Evolutionary conservation across 2,113 vertebrate species (phyloP), one percentile per base, ranked within the genome.

Genomic region (Terrapene triunguis): DNA sequence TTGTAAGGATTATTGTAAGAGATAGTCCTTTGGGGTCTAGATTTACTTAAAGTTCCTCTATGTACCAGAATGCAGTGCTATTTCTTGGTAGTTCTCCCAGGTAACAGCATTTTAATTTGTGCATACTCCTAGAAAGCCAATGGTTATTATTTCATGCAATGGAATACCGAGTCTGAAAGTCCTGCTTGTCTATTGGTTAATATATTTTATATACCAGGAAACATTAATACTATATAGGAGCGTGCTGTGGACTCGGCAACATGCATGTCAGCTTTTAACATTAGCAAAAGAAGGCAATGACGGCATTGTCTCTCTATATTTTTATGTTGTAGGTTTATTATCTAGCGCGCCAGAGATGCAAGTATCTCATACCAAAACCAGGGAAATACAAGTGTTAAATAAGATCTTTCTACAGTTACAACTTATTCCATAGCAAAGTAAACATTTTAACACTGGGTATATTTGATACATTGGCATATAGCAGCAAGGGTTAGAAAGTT

Each of bases 391-490:
- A 8, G 2, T 3, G 6, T 54, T 42, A 44, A 80, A 84, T 57
- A 79, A 25, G 2, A 8, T 8, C 27, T 59, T n/a, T 4, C 3
- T 65, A 4, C 9, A 21, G n/a, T 82, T 50, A 27, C 14, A 19
- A 93, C 47, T 10, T 24, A 25, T 16, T 79, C 50, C 24, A 55
- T 2, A 59, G 62, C 8, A 21, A 76, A 74, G 54, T 53, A 8
- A 54, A 5, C 5, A 25, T 89, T 47, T 85, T 3, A 65, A 29
- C 35, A 65, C 6, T 35, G 29, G 53, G 42, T 48, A 0, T 9
- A 74, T 24, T 24, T 35, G 80, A 4, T n/a, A 4, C 6, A 3
- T 0, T 2, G 32, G n/a, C 48, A 84, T 19, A 54, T 0, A 3
- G 83, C 54, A 65, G 57, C 82, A 83, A 38, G 65, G 65, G 65